Conservation (phyloP, 2,113 vertebrate species). For the Crocuta crocuta region DNA sequence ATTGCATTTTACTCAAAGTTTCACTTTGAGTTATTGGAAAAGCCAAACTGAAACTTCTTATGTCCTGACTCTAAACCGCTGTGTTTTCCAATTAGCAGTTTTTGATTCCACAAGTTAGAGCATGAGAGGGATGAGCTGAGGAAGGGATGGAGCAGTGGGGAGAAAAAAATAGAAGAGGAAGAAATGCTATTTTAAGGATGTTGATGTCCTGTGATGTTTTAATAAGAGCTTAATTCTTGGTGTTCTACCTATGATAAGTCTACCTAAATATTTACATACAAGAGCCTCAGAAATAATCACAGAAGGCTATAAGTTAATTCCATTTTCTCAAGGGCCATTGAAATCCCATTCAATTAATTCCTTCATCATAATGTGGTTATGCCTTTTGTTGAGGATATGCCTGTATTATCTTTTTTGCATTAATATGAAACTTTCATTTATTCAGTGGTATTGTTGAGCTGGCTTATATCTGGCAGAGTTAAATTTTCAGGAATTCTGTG, state of each 20-base stretch:
- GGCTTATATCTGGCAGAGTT: background rate
- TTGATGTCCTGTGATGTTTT: background rate
- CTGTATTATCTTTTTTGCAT: background rate
- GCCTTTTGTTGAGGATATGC: background rate
- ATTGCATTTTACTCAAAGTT: conserved; percentile 28
- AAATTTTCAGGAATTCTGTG: background rate
- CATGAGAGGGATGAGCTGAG: background rate
- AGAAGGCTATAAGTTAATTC: background rate
- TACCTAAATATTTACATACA: background rate
- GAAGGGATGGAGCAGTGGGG: background rate
- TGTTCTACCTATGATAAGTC: background rate
- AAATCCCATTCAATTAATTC: background rate
- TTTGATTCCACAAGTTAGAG: background rate
- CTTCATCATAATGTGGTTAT: background rate
- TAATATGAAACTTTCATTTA: background rate
- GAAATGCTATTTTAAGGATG: background rate
- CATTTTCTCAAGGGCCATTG: background rate
- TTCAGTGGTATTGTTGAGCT: background rate
- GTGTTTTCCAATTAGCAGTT: background rate
- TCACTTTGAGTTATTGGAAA: conserved; percentile 40
- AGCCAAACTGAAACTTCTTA: background rate
- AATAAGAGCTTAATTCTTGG: background rate
- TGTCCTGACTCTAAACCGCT: background rate
- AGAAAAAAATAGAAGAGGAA: background rate
- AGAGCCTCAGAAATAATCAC: background rate